These are phyloP conservation scores for Mesorhabditis belari DNA, from an alignment of 2,888 invertebrate species.

Conservation along the genomic window DNA sequence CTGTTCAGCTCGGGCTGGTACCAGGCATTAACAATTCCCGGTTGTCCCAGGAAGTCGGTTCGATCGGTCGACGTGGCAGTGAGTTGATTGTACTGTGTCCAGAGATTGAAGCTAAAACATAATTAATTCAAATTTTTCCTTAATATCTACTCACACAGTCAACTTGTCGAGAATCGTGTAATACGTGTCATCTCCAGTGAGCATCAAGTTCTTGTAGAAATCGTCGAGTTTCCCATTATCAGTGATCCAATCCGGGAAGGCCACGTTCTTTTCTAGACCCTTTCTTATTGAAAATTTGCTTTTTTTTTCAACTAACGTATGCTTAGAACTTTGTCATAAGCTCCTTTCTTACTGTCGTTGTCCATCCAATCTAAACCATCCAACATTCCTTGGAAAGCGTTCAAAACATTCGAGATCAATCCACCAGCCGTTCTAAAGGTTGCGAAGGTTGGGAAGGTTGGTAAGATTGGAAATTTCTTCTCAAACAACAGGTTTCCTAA, in stretches of 20 bases:
- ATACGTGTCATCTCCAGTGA: constrained; percentile 21
- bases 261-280: constrained; percentile 29
- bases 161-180: constrained; percentile 26
- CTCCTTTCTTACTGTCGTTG: constrained; percentile 20
- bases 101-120: constrained; percentile 21
- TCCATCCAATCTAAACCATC: constrained; percentile 38
- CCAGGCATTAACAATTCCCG: constrained; percentile 46
- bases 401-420: constrained; percentile 28
- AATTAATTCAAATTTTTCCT: neutral
- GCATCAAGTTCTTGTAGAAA: constrained; percentile 17
- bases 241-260: constrained; percentile 36
- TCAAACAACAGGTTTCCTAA: too few species aligned
- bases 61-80: constrained; percentile 19
- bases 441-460: too few species aligned
- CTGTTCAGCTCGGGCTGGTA: constrained; percentile 45
- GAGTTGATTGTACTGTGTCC: constrained; percentile 26
- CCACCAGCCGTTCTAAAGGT: constrained; percentile 23
- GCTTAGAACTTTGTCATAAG: constrained; percentile 27
- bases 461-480: too few species aligned
- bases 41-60: constrained; percentile 38
- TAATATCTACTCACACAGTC: constrained; percentile 4
- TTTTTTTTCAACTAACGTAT: constrained; percentile 18
- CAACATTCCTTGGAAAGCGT: constrained; percentile 41
- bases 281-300: neutral
- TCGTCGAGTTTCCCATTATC: constrained; percentile 15